phyloP scores from a whole-genome alignment of 2,797 vertebrate genomes.

The Peromyscus aztecus region DNA sequence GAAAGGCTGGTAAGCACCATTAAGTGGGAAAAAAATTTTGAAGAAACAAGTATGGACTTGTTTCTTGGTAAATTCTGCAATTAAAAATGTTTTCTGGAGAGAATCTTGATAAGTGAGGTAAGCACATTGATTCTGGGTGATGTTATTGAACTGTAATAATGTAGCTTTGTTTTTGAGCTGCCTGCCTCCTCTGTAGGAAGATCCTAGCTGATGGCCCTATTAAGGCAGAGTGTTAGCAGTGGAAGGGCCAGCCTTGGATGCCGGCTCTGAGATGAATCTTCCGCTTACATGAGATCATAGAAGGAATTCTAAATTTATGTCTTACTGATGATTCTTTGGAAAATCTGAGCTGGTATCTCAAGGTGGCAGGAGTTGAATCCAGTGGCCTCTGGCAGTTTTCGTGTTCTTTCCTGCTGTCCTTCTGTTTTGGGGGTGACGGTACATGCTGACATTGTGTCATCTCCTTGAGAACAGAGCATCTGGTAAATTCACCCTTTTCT shows the following conservation, averaged over 20 bases:
- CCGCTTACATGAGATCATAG: constrained; percentile 43
- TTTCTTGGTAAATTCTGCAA: background rate
- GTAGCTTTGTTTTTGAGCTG: background rate
- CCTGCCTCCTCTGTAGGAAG: constrained; percentile 16
- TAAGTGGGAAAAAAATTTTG: background rate
- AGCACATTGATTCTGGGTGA: background rate
- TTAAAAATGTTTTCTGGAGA: constrained; percentile 26
- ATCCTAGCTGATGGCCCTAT: background rate
- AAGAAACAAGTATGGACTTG: constrained; percentile 4
- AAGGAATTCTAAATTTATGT: constrained; percentile 65
- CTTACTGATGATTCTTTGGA: constrained; percentile 69
- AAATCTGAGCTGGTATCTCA: constrained; percentile 59
- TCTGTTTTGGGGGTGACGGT: background rate
- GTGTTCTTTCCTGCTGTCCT: background rate
- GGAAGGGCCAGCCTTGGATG: background rate
- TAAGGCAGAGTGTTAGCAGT: background rate
- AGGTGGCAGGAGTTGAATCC: constrained; percentile 59
- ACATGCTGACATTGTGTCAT: background rate
- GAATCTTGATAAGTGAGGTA: background rate
- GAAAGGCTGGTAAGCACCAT: constrained; percentile 93
- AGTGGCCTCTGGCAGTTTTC: background rate
- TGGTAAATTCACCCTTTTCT: constrained; percentile 12
- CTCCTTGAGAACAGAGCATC: constrained; percentile 50
- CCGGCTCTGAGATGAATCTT: background rate
- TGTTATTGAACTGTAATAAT: background rate